Conservation (phyloP, 2,888 invertebrate species). For the Acanthosepion lycidas region DNA sequence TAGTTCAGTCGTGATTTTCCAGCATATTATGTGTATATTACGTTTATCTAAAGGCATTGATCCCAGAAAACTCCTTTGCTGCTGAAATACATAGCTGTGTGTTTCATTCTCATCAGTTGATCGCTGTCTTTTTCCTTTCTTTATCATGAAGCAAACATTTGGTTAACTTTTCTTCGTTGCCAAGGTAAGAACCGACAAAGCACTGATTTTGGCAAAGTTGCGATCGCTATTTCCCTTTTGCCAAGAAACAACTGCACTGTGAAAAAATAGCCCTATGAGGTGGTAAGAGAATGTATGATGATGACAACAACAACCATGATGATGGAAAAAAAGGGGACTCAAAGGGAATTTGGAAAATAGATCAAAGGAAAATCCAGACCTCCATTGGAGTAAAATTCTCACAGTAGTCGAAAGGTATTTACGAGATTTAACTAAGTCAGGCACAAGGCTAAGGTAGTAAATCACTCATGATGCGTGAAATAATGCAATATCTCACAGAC, state of each 20-base stretch:
- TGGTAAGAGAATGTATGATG: too few relatives aligned
- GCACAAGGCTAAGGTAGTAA: too few relatives aligned
- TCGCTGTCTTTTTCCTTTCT: background rate
- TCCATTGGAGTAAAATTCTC: too few relatives aligned
- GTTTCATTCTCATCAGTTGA: background rate
- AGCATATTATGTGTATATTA: background rate
- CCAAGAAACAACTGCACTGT: background rate
- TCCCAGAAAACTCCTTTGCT: background rate
- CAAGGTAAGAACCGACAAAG: background rate
- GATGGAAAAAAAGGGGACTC: too few relatives aligned
- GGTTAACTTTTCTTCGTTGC: background rate
- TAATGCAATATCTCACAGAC: too few relatives aligned
- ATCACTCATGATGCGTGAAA: too few relatives aligned
- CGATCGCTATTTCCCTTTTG: background rate
- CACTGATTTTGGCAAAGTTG: background rate
- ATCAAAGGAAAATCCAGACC: too few relatives aligned
- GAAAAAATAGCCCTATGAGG: background rate
- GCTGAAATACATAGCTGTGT: background rate
- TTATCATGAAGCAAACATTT: background rate
- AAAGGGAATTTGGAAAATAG: too few relatives aligned
- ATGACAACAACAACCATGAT: too few relatives aligned
- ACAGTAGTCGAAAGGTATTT: too few relatives aligned
- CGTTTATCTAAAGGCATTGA: background rate
- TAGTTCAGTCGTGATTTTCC: background rate
- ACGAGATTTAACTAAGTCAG: too few relatives aligned